These are phyloP conservation scores for Brenthis ino DNA, from an alignment of 2,888 invertebrate genomes.

Conservation along the genomic window DNA sequence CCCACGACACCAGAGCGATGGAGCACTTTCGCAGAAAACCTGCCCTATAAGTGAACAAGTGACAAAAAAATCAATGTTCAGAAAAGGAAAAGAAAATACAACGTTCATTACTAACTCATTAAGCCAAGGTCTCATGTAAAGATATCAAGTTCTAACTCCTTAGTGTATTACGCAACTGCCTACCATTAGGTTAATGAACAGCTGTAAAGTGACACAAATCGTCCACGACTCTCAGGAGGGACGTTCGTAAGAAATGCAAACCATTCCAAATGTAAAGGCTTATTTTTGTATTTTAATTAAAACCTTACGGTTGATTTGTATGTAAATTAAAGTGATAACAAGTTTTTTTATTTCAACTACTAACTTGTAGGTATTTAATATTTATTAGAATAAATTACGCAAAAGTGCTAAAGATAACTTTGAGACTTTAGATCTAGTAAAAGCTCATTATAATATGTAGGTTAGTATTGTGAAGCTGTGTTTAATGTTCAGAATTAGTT, in stretches of 20 bases:
- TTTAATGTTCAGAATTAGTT: not conserved
- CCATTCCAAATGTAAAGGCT: slow-evolving; percentile 2
- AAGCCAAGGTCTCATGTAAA: not conserved
- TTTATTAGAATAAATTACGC: too few species aligned
- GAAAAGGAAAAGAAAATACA: not conserved
- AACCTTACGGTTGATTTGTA: not conserved
- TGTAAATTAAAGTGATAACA: too few species aligned
- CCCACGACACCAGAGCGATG: too few species aligned
- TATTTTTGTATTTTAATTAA: slow-evolving; percentile 1
- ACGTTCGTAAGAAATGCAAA: slow-evolving; percentile 7
- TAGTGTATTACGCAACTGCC: slow-evolving; percentile 3
- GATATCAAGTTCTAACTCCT: slow-evolving; percentile 8
- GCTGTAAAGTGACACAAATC: slow-evolving; percentile 7
- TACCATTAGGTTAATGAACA: slow-evolving; percentile 4
- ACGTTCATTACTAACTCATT: not conserved
- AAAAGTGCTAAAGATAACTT: slow-evolving; percentile 8
- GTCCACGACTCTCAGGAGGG: not conserved
- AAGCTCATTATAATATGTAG: slow-evolving; percentile 9
- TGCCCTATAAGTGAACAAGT: too few species aligned
- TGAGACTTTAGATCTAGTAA: not conserved
- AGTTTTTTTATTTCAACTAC: too few species aligned
- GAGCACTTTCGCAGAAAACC: too few species aligned
- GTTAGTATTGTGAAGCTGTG: slow-evolving; percentile 5
- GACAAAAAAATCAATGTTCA: too few species aligned
- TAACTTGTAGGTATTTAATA: too few species aligned